These are phyloP conservation scores for Poecile atricapillus DNA, from an alignment of 2,113 vertebrate genomes.

Conservation along the genomic window DNA sequence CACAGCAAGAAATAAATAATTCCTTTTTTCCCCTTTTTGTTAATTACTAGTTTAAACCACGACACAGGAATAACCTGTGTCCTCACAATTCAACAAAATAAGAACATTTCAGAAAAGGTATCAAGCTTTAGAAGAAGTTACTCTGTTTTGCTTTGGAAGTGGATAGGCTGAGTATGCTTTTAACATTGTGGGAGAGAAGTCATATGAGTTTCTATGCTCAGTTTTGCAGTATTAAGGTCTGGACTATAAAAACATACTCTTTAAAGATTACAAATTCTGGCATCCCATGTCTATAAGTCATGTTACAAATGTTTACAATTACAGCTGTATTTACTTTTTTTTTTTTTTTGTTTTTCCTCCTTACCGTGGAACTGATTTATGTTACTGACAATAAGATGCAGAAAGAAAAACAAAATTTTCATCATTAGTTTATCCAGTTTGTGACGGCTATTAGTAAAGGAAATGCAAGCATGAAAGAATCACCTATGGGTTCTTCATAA, in stretches of 20 bases:
- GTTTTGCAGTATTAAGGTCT: not conserved
- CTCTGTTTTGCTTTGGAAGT: not conserved
- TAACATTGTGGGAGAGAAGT: not conserved
- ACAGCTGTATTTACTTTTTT: slow-evolving; percentile 1
- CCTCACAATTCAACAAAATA: not conserved
- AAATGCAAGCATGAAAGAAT: not conserved
- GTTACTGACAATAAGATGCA: not conserved
- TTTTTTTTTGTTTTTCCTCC: not conserved
- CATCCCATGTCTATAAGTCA: not conserved
- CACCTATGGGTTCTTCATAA: not conserved
- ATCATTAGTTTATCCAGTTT: not conserved
- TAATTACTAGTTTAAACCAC: no score
- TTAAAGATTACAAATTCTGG: not conserved
- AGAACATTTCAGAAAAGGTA: not conserved
- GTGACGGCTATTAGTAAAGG: not conserved
- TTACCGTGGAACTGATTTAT: not conserved
- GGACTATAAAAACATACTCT: not conserved
- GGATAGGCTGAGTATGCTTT: not conserved
- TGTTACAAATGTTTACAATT: slow-evolving; percentile 23
- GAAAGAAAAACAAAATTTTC: slow-evolving; percentile 6
- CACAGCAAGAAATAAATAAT: no score
- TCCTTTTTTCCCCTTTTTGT: no score
- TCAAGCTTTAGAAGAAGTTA: not conserved
- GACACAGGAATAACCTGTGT: not conserved
- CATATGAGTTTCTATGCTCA: not conserved